Percentiles rank a stretch among this genome's conserved stretches.
These are phyloP conservation scores for Botrylloides violaceus DNA, from an alignment of 23 tunicate genomes.

Conservation along the genomic window DNA sequence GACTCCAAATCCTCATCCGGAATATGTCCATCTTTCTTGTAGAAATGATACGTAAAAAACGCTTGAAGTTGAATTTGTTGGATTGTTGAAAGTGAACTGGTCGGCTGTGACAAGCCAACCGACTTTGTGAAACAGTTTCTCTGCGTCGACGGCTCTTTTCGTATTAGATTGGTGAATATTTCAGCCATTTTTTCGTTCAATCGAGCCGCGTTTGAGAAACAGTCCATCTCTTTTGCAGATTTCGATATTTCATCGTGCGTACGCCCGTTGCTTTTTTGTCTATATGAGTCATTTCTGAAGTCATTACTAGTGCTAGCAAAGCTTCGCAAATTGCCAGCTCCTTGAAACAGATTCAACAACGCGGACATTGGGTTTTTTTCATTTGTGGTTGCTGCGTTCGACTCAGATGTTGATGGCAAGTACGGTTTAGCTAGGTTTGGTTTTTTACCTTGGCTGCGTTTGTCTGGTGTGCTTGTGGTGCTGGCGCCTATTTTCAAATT, in stretches of 20 bases:
- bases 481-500: constrained; percentile 7
- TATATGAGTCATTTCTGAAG: neutral
- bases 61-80: constrained; percentile 18
- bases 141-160: constrained; percentile 1
- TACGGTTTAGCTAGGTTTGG: constrained; percentile 13
- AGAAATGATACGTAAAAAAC: constrained; percentile 2
- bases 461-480: neutral
- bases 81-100: neutral
- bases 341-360: constrained; percentile 21
- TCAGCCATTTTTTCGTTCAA: constrained; percentile 19
- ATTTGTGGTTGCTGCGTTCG: neutral
- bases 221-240: neutral
- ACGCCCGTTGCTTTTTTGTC: neutral
- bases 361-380: constrained; percentile 23
- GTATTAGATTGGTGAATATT: constrained; percentile 7
- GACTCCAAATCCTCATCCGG: constrained; percentile 3
- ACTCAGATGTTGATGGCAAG: neutral
- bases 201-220: neutral
- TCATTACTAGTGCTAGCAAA: neutral
- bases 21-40: neutral
- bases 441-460: neutral
- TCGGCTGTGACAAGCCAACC: neutral
- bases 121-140: neutral
- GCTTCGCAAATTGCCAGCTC: neutral
- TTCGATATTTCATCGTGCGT: neutral